A percentile compares a stretch with the other conserved stretches of the same genome.
These are phyloP conservation scores for Pomacea canaliculata DNA, from an alignment of 2,888 invertebrate species.

Conservation along the genomic window DNA sequence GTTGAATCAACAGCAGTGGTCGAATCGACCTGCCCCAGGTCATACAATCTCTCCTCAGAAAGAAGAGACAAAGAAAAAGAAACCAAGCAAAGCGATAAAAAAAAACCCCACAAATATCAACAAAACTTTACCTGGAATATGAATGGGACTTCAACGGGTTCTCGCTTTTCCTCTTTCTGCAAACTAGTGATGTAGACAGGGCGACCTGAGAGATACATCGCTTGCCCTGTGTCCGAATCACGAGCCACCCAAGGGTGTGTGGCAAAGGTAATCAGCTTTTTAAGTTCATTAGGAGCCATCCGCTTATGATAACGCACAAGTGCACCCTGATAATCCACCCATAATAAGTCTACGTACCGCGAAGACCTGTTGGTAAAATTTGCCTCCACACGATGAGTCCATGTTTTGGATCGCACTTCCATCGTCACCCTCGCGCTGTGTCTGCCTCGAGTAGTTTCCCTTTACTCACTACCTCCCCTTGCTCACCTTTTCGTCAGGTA, in stretches of 20 bases:
- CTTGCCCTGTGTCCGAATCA: not conserved
- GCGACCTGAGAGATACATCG: not conserved
- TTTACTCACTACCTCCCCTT: no score
- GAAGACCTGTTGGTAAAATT: not conserved
- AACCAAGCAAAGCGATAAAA: no score
- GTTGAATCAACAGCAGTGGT: no score
- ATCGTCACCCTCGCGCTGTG: not conserved
- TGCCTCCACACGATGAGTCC: not conserved
- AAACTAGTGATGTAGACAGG: not conserved
- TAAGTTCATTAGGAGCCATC: not conserved
- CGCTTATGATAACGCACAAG: not conserved
- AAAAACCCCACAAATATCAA: no score
- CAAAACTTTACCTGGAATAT: not conserved
- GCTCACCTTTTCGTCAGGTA: no score
- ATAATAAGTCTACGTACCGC: not conserved
- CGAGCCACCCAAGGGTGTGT: slow-evolving; percentile 2
- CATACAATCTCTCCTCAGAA: no score
- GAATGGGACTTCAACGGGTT: not conserved
- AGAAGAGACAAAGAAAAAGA: no score
- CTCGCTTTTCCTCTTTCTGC: not conserved
- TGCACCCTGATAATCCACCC: slow-evolving; percentile 2
- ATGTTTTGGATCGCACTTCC: not conserved
- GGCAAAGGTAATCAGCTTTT: not conserved
- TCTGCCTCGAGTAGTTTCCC: no score
- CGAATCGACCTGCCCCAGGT: no score